These are phyloP conservation scores for Sparus aurata DNA, from an alignment of 2,797 vertebrate species.

Conservation along the genomic window DNA sequence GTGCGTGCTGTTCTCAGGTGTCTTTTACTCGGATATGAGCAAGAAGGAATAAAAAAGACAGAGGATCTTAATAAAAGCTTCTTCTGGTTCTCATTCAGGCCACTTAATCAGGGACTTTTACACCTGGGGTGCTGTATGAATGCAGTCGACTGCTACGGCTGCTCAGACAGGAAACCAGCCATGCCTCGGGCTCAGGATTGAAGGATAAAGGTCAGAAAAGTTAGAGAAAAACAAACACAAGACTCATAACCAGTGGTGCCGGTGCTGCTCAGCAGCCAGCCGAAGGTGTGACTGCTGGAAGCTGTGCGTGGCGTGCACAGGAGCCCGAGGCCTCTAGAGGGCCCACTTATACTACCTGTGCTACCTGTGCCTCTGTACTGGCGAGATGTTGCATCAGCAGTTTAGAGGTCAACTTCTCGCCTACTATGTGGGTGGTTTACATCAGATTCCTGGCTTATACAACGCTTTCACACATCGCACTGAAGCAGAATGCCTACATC, in stretches of 20 bases:
- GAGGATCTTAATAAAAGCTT: background rate
- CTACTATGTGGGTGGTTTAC: background rate
- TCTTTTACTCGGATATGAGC: background rate
- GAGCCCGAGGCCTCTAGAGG: conserved; percentile 61
- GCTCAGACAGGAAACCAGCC: conserved; percentile 21
- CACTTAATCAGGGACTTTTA: background rate
- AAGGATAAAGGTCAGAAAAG: conserved; percentile 30
- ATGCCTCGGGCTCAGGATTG: background rate
- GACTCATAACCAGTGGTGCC: background rate
- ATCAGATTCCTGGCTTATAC: background rate
- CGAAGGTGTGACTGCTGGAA: conserved; percentile 13
- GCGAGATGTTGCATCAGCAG: conserved; percentile 24
- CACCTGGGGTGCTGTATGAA: conserved; percentile 6
- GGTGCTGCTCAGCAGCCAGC: background rate
- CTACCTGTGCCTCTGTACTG: conserved; percentile 2
- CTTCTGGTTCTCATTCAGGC: background rate
- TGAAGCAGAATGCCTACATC: background rate
- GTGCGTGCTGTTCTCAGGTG: background rate
- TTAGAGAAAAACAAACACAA: background rate
- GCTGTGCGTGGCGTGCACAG: background rate
- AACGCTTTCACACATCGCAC: background rate
- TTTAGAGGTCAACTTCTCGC: background rate
- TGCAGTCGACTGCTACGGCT: background rate
- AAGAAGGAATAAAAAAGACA: background rate
- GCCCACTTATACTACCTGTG: conserved; percentile 62